phyloP scores from a whole-genome alignment of 1,140 invertebrate species.

The Rhagoletis pomonella region DNA sequence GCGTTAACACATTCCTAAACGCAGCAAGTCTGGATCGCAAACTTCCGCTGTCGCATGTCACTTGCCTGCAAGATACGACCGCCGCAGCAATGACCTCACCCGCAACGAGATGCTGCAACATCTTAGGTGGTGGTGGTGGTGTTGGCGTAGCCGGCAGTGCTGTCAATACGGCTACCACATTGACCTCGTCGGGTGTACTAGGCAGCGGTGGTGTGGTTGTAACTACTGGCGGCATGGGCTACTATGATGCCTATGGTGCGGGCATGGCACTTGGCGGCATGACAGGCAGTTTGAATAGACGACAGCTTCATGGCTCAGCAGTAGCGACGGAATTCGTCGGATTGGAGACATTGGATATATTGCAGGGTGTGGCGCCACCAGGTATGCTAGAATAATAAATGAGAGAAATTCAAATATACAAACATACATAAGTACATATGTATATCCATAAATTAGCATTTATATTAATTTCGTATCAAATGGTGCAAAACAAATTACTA shows the following conservation, averaged over 20 bases:
- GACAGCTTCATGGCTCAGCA: constrained; percentile 55
- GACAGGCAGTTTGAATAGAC: constrained; percentile 67
- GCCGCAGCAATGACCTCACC: constrained; percentile 63
- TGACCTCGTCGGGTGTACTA: constrained; percentile 36
- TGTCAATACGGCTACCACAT: constrained; percentile 22
- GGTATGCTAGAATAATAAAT: constrained; percentile 59
- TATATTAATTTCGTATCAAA: constrained; percentile 1
- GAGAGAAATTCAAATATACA: too few species aligned
- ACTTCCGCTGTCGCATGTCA: constrained; percentile 4
- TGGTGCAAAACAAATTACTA: not conserved
- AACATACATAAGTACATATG: not conserved
- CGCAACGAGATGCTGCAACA: constrained; percentile 67
- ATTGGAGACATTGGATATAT: constrained; percentile 70
- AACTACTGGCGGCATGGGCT: constrained; percentile 59
- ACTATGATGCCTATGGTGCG: constrained; percentile 64
- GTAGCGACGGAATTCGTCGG: constrained; percentile 67
- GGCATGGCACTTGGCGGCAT: constrained; percentile 56
- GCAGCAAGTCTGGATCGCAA: constrained; percentile 52
- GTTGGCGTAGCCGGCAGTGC: constrained; percentile 55
- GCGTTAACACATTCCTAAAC: constrained; percentile 65
- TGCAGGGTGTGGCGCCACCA: constrained; percentile 68
- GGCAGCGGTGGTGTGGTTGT: constrained; percentile 54
- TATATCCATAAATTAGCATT: not conserved
- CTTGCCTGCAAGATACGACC: constrained; percentile 51
- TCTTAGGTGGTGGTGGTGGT: constrained; percentile 58